Conservation (phyloP, 2,797 vertebrate species). For the Peromyscus aztecus region DNA sequence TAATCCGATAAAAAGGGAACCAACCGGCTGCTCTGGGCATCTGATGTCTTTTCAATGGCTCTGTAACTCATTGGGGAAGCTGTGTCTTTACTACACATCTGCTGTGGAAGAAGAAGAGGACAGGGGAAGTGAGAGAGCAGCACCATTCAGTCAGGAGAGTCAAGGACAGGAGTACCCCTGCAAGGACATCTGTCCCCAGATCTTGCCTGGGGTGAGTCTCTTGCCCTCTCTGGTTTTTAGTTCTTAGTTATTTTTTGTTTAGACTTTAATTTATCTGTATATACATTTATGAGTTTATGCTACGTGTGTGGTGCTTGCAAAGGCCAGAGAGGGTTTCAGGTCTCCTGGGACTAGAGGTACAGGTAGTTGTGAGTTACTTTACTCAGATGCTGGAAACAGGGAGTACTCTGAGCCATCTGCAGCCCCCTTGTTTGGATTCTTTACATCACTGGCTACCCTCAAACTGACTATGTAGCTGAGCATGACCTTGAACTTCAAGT, state of each 20-base stretch:
- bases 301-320: background rate
- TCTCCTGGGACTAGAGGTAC: background rate
- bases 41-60: constrained; percentile 59
- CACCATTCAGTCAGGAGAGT: background rate
- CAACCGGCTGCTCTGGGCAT: background rate
- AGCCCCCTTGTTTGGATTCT: background rate
- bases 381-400: background rate
- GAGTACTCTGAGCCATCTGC: background rate
- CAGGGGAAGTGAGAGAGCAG: constrained; percentile 34
- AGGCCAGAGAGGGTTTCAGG: background rate
- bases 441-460: background rate
- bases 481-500: background rate
- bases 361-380: background rate
- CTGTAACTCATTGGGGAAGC: background rate
- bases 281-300: background rate
- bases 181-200: background rate
- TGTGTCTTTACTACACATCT: background rate
- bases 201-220: background rate
- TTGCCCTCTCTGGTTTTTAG: background rate
- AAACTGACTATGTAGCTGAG: background rate
- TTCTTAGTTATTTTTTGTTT: background rate
- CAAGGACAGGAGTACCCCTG: background rate
- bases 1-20: constrained; percentile 66
- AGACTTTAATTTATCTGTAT: background rate
- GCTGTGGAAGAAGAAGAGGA: constrained; percentile 22